phyloP scores from a whole-genome alignment of 2,113 vertebrate genomes.

The Pteronura brasiliensis region DNA sequence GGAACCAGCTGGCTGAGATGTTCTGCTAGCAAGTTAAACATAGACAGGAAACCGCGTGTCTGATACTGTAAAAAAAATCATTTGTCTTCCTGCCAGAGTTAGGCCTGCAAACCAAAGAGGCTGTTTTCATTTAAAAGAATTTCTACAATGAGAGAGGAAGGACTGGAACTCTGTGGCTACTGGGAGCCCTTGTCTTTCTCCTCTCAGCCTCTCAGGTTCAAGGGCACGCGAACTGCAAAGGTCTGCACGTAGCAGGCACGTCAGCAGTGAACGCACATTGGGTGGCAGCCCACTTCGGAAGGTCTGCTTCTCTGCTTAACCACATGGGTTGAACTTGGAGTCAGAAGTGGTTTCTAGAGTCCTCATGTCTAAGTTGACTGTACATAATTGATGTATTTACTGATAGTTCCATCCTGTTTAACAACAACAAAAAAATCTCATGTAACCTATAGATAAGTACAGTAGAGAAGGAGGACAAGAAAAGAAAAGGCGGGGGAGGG shows the following conservation, averaged over 20 bases:
- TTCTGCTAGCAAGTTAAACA: conserved; percentile 89
- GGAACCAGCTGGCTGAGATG: conserved; percentile 85
- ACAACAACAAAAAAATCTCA: neutral
- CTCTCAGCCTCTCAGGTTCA: neutral
- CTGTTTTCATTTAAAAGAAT: conserved; percentile 86
- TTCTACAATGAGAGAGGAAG: conserved; percentile 77
- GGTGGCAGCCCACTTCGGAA: neutral
- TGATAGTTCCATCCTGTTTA: neutral
- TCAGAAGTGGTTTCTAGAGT: conserved; percentile 16
- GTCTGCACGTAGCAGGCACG: neutral
- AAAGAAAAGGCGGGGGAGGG: neutral
- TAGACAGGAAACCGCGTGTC: conserved; percentile 97
- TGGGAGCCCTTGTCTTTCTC: neutral
- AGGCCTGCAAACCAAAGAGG: conserved; percentile 79
- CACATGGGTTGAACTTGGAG: neutral
- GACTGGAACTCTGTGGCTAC: conserved; percentile 33
- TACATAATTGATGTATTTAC: neutral
- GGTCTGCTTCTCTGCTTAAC: neutral
- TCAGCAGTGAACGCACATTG: accelerated
- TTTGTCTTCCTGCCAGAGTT: conserved; percentile 85
- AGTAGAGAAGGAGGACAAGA: neutral
- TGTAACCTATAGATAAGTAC: neutral
- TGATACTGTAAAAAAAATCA: conserved; percentile 89
- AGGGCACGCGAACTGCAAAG: neutral
- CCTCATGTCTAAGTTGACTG: neutral